phyloP scores from a whole-genome alignment of 2,888 invertebrate species.

The Brassicogethes aeneus region DNA sequence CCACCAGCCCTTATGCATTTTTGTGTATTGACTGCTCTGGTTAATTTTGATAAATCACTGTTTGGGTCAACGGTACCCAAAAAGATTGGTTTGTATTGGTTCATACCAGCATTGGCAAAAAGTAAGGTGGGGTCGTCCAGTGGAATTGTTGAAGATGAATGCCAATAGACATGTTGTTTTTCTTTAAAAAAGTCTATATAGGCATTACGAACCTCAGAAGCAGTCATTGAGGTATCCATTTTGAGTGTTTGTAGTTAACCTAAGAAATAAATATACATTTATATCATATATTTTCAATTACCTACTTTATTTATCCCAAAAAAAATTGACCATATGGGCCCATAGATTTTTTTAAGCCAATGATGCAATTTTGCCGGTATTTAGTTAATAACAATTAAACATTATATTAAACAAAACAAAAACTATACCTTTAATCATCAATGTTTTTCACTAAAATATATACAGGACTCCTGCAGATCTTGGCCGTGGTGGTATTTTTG shows the following conservation, averaged over 20 bases:
- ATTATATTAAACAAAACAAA: too few species aligned
- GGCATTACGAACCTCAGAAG: conserved; percentile 71
- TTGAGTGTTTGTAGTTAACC: background rate
- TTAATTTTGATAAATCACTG: conserved; percentile 87
- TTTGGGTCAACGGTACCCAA: conserved; percentile 93
- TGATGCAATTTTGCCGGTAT: too few species aligned
- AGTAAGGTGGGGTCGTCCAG: conserved; percentile 95
- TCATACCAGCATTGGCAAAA: conserved; percentile 98
- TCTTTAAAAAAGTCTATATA: conserved; percentile 87
- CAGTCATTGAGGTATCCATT: conserved; percentile 44
- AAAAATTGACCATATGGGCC: too few species aligned
- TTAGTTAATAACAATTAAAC: too few species aligned
- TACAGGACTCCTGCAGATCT: too few species aligned
- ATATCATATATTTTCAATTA: too few species aligned
- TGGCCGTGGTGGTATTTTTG: background rate
- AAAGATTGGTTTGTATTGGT: conserved; percentile 98
- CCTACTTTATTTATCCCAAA: too few species aligned
- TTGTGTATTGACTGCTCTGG: conserved; percentile 88
- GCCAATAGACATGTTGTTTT: conserved; percentile 86
- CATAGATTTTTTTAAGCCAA: too few species aligned
- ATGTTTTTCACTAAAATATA: too few species aligned
- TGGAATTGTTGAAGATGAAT: conserved; percentile 96
- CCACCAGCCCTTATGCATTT: conserved; percentile 99
- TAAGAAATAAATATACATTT: too few species aligned
- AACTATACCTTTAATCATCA: too few species aligned